Evolutionary conservation across 2,797 vertebrate genomes (phyloP).

Genomic region (Hoplostethus mediterraneus): DNA sequence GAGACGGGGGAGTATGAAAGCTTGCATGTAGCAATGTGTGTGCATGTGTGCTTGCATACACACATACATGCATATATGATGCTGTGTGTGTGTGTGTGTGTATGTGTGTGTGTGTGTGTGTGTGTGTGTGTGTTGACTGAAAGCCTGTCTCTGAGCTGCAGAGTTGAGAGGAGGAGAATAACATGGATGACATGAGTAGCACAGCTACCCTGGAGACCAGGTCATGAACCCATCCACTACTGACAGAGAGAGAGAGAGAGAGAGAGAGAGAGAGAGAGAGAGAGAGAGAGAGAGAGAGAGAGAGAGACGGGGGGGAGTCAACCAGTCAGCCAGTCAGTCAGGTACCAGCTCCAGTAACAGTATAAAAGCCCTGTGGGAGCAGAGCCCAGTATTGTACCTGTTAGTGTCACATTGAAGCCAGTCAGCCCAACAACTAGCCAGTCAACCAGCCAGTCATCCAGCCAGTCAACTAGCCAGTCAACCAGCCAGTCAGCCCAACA

Average conservation of each 20-base stretch:
- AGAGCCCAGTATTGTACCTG: too few relatives aligned
- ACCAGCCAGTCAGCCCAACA: neutral
- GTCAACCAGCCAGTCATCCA: neutral
- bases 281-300: constrained; percentile 3
- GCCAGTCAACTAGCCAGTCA: constrained; percentile 1
- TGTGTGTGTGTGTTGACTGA: neutral
- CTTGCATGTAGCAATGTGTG: too few relatives aligned
- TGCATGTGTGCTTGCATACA: too few relatives aligned
- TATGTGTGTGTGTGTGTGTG: too few relatives aligned
- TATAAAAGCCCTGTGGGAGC: too few relatives aligned
- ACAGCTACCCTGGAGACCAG: neutral
- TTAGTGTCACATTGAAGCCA: neutral
- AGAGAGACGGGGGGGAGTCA: neutral
- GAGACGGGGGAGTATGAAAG: too few relatives aligned
- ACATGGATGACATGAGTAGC: neutral
- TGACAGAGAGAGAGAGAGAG: neutral
- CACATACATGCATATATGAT: neutral
- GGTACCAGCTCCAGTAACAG: too few relatives aligned
- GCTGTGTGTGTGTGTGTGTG: neutral
- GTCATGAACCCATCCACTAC: constrained; percentile 1
- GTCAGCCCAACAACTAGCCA: constrained; percentile 19
- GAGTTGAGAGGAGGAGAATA: neutral
- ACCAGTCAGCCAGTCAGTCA: neutral
- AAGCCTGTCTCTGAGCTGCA: neutral
- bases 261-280: constrained; percentile 1